Evolutionary conservation across 2,888 invertebrate genomes (phyloP), one percentile per base, ranked within the genome.

Genomic region (Ochropacha duplaris): DNA sequence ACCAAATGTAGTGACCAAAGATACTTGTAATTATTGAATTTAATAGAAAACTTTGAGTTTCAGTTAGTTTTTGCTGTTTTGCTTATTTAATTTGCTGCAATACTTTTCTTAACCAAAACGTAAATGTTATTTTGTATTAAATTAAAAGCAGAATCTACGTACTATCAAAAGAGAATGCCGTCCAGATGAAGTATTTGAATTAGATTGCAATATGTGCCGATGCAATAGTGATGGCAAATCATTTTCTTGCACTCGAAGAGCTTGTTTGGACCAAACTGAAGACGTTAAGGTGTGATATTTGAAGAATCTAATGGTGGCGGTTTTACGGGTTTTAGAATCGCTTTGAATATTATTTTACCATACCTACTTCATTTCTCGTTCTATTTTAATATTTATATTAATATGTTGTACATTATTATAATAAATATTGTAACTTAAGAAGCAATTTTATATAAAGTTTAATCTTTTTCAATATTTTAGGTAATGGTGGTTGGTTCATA

Each of bases 121-220:
- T 57, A 22, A 12, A 44, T 16, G 26, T 24, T 36, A 56, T 22
- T 11, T 54, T 19, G 44, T 22, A 19, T 44, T 49, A 36, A 49
- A 26, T 54, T 54, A 55, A 36, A 64, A 75, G 57, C 76, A 88
- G 80, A 80, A 84, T 57, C 75, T 87, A 4, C 81, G 84, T 9
- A 71, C 80, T 26, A 71, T 85, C 19, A 78, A 78, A 55, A 80
- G 78, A 26, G 69, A 81, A 24, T 94, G 94, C 72, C 88, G 87
- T 0, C 94, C 94, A 0, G 85, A 91, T 54, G 93, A 94, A 68
- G 89, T 92, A 5, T 94, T 94, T 68, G 90, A 90, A 66, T 58
- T 93, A 59, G 94, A 94, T 57, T 94, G 94, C 79, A 94, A 94
- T 69, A 93, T 88, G 74, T 94, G 94, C 69, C 87, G 91, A 16